Evolutionary conservation across 2,888 invertebrate species (phyloP).

Genomic region (Theristus sp.): DNA sequence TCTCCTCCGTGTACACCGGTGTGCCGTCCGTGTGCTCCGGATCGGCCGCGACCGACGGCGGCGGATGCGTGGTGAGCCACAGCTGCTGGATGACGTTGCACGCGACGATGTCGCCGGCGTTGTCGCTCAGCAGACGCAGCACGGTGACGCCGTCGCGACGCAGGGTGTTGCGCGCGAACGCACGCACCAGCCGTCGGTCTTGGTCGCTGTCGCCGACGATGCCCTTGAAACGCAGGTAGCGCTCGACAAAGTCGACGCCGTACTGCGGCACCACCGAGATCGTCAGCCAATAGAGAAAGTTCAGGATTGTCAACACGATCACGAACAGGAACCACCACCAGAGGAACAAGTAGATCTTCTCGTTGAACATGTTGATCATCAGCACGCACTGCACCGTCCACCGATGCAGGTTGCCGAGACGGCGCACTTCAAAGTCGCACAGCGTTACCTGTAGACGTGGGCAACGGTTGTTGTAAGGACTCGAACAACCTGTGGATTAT

Average conservation of each 20-base stretch:
- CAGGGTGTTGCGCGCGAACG: conserved; percentile 7
- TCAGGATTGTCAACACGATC: conserved; percentile 6
- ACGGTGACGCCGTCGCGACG: conserved; percentile 21
- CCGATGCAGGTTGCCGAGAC: conserved; percentile 1
- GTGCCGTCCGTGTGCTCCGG: too few species aligned
- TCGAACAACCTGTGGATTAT: too few species aligned
- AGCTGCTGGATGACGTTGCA: too few species aligned
- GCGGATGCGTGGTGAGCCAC: too few species aligned
- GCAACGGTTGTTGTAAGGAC: neutral
- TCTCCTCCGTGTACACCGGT: too few species aligned
- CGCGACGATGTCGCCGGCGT: conserved; percentile 19
- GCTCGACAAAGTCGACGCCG: conserved; percentile 3
- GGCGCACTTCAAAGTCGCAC: conserved; percentile 6
- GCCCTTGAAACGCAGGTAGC: neutral
- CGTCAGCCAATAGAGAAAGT: conserved; percentile 13
- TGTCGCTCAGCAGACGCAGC: conserved; percentile 19
- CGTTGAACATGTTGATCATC: conserved; percentile 16
- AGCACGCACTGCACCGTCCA: conserved; percentile 15
- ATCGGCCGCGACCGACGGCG: too few species aligned
- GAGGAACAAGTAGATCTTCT: conserved; percentile 14
- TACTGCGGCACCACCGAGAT: conserved; percentile 1
- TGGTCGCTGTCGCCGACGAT: neutral
- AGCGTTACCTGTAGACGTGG: conserved; percentile 1
- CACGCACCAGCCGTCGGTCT: too few species aligned
- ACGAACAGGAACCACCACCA: conserved; percentile 13